Evolutionary conservation across 2,797 vertebrate species (phyloP).

Genomic region (Delichon dasypus): DNA sequence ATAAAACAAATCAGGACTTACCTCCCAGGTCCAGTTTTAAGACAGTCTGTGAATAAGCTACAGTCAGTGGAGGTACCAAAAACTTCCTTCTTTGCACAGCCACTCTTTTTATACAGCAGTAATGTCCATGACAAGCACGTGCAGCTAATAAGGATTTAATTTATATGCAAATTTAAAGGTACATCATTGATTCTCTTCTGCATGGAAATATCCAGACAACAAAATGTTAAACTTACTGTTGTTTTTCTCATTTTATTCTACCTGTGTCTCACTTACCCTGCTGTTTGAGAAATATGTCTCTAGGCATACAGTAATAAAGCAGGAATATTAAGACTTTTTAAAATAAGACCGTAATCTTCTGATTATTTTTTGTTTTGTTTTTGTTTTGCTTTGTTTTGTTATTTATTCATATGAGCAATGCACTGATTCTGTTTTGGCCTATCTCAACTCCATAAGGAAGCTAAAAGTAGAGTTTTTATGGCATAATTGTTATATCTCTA

Average conservation of each 20-base stretch:
- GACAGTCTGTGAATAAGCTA: not conserved
- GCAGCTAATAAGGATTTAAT: not conserved
- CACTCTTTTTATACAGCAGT: not conserved
- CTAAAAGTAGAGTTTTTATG: not conserved
- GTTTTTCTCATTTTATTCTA: not conserved
- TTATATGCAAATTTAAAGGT: not conserved
- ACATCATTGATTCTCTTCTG: not conserved
- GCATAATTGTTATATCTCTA: not conserved
- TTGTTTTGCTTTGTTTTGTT: not conserved
- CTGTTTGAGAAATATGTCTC: not conserved
- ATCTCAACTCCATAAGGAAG: not conserved
- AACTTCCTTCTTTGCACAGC: not conserved
- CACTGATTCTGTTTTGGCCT: not conserved
- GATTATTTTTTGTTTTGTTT: accelerated
- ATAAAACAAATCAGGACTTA: not conserved
- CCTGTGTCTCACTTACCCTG: not conserved
- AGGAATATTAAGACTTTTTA: not conserved
- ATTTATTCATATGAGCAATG: not conserved
- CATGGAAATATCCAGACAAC: not conserved
- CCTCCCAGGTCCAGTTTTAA: not conserved
- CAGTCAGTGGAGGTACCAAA: not conserved
- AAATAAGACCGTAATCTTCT: not conserved
- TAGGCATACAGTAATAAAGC: not conserved
- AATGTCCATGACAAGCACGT: not conserved
- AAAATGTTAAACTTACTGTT: not conserved